Evolutionary conservation across 35 echinoderm and acorn worm species (phyloP), one percentile per base, ranked within the genome.

Genomic region (Hemicentrotus pulcherrimus): DNA sequence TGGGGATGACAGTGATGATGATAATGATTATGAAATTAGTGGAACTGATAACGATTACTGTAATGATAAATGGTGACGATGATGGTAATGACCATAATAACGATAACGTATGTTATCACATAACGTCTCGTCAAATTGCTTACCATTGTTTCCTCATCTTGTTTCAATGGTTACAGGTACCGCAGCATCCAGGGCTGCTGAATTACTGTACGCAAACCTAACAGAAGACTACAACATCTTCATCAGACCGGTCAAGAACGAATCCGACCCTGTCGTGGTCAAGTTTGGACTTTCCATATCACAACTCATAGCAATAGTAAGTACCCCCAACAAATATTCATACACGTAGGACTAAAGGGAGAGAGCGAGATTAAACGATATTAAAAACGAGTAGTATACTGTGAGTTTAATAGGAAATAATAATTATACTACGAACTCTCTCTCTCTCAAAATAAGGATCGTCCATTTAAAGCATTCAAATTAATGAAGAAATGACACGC

Each of bases 241-340:
- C 88, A 97, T 99, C 13, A 93, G 98, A 71, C 98, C 98, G 30
- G 97, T 99, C 2, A 50, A 88, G 2, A 97, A 96, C 45, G 96
- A 97, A 35, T 96, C 96, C 0, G 95, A 99, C 32, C 55, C 96
- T 35, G 96, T 99, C 6, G 47, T 97, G 47, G 96, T 99, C 30
- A 70, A 94, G 35, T 99, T 99, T 91, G 97, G 98, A 19, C 86
- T 99, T 28, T 99, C 98, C 30, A 95, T 99, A 78, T 99, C 98
- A 15, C 98, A 99, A 85, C 95, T 99, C 28, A 99, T 99, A 88
- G 97, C 96, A 58, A 95, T 99, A 33, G 98, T 99, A 95, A 96
- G 98, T 96, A 96, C 16, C 7, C 52, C 52, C 16, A 41, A 41
- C 10, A 59, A 59, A 5, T n/a, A 6, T 78, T 78, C 2, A 1